A percentile compares a stretch with the other conserved stretches of the same genome.
phyloP scores from a whole-genome alignment of 1,140 invertebrate genomes.

The Delia radicum region DNA sequence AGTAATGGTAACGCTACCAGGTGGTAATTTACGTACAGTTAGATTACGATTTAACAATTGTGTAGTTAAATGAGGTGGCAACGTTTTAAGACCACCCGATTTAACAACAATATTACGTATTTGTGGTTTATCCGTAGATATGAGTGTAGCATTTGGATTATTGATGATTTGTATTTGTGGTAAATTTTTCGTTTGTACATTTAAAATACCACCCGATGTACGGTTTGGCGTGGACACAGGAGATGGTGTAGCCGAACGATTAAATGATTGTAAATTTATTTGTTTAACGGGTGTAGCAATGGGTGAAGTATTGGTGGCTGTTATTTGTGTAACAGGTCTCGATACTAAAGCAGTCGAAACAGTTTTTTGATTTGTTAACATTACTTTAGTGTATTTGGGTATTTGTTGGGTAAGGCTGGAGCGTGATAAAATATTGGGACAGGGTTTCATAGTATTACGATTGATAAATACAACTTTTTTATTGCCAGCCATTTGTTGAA shows the following conservation, averaged over 20 bases:
- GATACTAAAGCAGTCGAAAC: slow-evolving; percentile 25
- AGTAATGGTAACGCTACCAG: slow-evolving; percentile 8
- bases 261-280: slow-evolving; percentile 29
- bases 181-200: slow-evolving; percentile 23
- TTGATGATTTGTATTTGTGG: slow-evolving; percentile 28
- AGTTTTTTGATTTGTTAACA: slow-evolving; percentile 35
- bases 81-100: slow-evolving; percentile 29
- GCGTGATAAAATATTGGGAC: slow-evolving; percentile 31
- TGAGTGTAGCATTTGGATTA: slow-evolving; percentile 10
- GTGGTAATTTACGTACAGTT: slow-evolving; percentile 29
- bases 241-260: neutral
- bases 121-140: slow-evolving; percentile 15
- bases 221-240: neutral
- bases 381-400: slow-evolving; percentile 33
- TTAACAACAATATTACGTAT: slow-evolving; percentile 35
- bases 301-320: slow-evolving; percentile 1
- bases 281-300: slow-evolving; percentile 24
- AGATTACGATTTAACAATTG: slow-evolving; percentile 33
- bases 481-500: slow-evolving; percentile 18
- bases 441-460: slow-evolving; percentile 46
- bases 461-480: slow-evolving; percentile 50
- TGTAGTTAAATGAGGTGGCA: slow-evolving; percentile 26
- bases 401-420: slow-evolving; percentile 19
- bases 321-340: slow-evolving; percentile 12
- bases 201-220: slow-evolving; percentile 26